Conservation (phyloP, 2,113 vertebrate genomes). For the Phocoena phocoena region DNA sequence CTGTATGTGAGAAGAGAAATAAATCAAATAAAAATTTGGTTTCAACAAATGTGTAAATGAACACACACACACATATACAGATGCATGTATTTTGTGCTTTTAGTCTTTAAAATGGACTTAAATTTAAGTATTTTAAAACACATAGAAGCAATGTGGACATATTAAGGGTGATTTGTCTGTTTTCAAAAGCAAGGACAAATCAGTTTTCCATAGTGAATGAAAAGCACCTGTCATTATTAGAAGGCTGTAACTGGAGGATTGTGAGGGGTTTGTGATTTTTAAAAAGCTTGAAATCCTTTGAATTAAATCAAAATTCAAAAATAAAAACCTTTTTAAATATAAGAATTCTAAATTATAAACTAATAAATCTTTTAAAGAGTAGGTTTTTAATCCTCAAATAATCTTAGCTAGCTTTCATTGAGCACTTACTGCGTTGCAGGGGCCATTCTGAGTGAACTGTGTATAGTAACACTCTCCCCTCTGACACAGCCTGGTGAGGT, state of each 20-base stretch:
- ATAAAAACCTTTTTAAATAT: not conserved
- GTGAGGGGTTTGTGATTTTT: not conserved
- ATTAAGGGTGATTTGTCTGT: not conserved
- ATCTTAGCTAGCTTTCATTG: not conserved
- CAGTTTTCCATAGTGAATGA: not conserved
- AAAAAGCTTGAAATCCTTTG: not conserved
- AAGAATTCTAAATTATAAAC: constrained; percentile 27
- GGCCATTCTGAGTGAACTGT: not conserved
- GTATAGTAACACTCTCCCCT: not conserved
- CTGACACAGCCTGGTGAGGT: not conserved
- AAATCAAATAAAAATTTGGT: not conserved
- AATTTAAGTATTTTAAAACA: constrained; percentile 23
- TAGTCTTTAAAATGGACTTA: not conserved
- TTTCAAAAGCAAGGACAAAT: not conserved
- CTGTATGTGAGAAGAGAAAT: not conserved
- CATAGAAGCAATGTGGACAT: not conserved
- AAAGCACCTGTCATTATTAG: not conserved
- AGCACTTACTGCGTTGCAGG: not conserved
- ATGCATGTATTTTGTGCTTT: not conserved
- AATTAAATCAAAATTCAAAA: constrained; percentile 38
- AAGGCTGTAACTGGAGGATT: not conserved
- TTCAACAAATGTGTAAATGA: not conserved
- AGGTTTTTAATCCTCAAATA: not conserved
- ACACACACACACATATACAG: not conserved
- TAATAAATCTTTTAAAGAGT: not conserved